phyloP scores from a whole-genome alignment of 2,797 vertebrate species.

The Manis pentadactyla region DNA sequence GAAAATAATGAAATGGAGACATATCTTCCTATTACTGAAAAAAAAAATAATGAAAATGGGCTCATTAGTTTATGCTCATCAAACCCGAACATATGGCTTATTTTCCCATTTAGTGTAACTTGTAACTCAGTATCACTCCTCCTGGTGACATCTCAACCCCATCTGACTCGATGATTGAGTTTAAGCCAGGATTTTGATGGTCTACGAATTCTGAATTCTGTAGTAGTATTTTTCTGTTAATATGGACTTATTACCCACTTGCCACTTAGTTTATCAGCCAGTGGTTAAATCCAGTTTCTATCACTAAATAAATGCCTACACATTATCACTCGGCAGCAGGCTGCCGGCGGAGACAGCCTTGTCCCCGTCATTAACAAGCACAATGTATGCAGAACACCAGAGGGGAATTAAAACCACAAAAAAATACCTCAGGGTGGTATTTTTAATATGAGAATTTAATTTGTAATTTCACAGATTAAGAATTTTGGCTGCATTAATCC shows the following conservation, averaged over 20 bases:
- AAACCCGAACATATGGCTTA: slow-evolving; percentile 66
- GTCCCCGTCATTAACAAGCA: slow-evolving; percentile 91
- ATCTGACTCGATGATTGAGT: slow-evolving; percentile 85
- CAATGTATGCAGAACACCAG: slow-evolving; percentile 93
- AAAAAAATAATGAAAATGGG: not conserved
- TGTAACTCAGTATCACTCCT: slow-evolving; percentile 81
- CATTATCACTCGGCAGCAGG: slow-evolving; percentile 91
- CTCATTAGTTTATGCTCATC: slow-evolving; percentile 69
- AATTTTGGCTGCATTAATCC: slow-evolving; percentile 98
- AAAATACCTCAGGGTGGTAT: slow-evolving; percentile 94
- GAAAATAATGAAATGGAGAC: slow-evolving; percentile 55
- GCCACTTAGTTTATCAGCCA: slow-evolving; percentile 91
- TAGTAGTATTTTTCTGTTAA: slow-evolving; percentile 89
- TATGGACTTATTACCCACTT: slow-evolving; percentile 91
- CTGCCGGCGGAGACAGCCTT: slow-evolving; percentile 89
- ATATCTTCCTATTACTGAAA: slow-evolving; percentile 57
- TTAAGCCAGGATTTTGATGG: slow-evolving; percentile 87
- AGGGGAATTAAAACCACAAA: slow-evolving; percentile 93
- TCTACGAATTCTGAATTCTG: slow-evolving; percentile 87
- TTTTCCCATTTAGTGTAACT: slow-evolving; percentile 68
- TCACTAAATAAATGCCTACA: slow-evolving; percentile 90
- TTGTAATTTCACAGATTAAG: slow-evolving; percentile 97
- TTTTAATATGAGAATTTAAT: slow-evolving; percentile 97
- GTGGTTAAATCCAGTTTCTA: slow-evolving; percentile 92
- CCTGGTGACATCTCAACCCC: slow-evolving; percentile 89